These are phyloP conservation scores for Coendou prehensilis DNA, from an alignment of 2,797 vertebrate species.

Conservation along the genomic window DNA sequence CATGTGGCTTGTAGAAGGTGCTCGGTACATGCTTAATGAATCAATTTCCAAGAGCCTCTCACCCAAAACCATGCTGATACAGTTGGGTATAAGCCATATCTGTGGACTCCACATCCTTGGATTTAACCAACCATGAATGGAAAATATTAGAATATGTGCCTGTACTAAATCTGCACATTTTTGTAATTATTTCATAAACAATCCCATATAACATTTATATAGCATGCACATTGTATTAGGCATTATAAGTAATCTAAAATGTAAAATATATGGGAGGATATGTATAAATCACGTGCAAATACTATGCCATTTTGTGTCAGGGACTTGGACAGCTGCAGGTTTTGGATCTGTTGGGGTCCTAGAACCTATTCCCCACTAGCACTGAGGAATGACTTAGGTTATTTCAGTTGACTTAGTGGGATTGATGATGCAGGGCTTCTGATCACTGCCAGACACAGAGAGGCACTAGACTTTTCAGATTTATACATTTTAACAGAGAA, in stretches of 20 bases:
- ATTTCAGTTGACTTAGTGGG: slow-evolving; percentile 20
- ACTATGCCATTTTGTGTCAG: too few relatives aligned
- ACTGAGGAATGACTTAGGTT: too few relatives aligned
- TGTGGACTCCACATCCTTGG: neutral
- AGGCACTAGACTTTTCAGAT: neutral
- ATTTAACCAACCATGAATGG: neutral
- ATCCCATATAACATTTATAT: too few relatives aligned
- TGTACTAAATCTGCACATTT: too few relatives aligned
- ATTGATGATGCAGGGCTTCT: neutral
- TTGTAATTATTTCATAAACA: neutral
- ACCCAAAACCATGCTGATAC: neutral
- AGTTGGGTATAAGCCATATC: too few relatives aligned
- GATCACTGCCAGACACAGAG: neutral
- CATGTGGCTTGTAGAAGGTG: neutral
- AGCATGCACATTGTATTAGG: neutral
- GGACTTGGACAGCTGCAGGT: neutral
- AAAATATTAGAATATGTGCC: neutral
- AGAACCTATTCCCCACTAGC: neutral
- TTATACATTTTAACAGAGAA: slow-evolving; percentile 16
- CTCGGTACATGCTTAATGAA: neutral
- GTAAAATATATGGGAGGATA: neutral
- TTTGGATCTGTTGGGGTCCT: neutral
- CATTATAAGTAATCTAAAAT: neutral
- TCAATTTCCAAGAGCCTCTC: neutral
- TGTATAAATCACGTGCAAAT: neutral